Evolutionary conservation across 2,888 invertebrate species (phyloP).

Genomic region (Hedya salicella): DNA sequence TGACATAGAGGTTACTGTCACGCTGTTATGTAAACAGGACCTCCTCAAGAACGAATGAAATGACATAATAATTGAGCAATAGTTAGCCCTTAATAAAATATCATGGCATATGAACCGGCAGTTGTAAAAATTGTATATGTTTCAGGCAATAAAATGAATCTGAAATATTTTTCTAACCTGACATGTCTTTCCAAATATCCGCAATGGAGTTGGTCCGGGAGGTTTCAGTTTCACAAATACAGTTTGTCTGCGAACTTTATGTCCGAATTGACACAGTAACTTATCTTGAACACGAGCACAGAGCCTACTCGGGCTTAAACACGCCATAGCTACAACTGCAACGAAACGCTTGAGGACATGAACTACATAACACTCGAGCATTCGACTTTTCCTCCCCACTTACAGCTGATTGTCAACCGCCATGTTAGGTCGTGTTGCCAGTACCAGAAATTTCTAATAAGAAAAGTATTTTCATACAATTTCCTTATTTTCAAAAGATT

Average conservation of each 20-base stretch:
- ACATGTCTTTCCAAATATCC: conserved; percentile 83
- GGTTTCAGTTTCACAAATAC: conserved; percentile 89
- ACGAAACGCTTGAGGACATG: conserved; percentile 86
- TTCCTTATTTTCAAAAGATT: too few species aligned
- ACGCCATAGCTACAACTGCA: conserved; percentile 93
- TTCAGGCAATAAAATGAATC: conserved; percentile 32
- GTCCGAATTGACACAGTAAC: conserved; percentile 91
- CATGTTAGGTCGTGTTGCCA: conserved; percentile 60
- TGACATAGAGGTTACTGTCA: conserved; percentile 66
- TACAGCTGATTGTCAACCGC: conserved; percentile 83
- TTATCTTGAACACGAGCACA: conserved; percentile 92
- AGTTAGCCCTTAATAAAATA: conserved; percentile 1
- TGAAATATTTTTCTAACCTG: conserved; percentile 68
- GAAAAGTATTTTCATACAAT: not conserved
- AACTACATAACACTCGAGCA: conserved; percentile 79
- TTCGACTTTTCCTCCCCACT: conserved; percentile 82
- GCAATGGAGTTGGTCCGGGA: conserved; percentile 85
- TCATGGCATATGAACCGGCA: conserved; percentile 14
- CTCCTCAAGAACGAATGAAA: conserved; percentile 50
- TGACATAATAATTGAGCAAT: conserved; percentile 45
- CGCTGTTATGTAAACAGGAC: conserved; percentile 68
- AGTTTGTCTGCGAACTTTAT: conserved; percentile 88
- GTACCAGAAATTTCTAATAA: conserved; percentile 2
- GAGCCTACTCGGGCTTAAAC: conserved; percentile 92
- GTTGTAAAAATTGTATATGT: conserved; percentile 16